Evolutionary conservation across 2,113 vertebrate species (phyloP).

Genomic region (Chaetops frenatus): DNA sequence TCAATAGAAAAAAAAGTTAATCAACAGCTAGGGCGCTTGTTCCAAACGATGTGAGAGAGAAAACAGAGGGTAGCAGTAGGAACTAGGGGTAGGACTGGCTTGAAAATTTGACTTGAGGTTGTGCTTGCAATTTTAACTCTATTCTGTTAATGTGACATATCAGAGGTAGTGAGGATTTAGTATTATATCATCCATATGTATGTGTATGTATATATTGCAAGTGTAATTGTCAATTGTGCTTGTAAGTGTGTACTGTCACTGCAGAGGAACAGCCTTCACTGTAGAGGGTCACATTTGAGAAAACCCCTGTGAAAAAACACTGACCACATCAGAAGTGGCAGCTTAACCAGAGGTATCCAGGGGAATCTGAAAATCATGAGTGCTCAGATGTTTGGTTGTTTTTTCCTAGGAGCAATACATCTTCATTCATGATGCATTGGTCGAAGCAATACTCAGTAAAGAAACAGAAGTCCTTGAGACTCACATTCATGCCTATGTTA

Average conservation of each 20-base stretch:
- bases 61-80: neutral
- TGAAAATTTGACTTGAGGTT: neutral
- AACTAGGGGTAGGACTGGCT: neutral
- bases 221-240: neutral
- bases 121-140: neutral
- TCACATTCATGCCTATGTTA: slow-evolving; percentile 86
- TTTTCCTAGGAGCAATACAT: slow-evolving; percentile 88
- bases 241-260: neutral
- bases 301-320: neutral
- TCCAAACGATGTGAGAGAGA: neutral
- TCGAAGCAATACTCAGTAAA: slow-evolving; percentile 85
- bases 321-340: neutral
- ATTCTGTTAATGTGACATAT: neutral
- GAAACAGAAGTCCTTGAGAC: slow-evolving; percentile 85
- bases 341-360: neutral
- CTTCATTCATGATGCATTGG: slow-evolving; percentile 91
- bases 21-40: neutral
- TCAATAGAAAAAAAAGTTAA: neutral
- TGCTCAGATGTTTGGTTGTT: neutral
- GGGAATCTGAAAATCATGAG: neutral
- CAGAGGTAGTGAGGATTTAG: neutral
- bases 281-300: neutral
- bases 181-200: neutral
- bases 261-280: neutral
- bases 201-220: neutral